phyloP scores from a whole-genome alignment of 1,140 invertebrate genomes.

The Bathynomus jamesi region DNA sequence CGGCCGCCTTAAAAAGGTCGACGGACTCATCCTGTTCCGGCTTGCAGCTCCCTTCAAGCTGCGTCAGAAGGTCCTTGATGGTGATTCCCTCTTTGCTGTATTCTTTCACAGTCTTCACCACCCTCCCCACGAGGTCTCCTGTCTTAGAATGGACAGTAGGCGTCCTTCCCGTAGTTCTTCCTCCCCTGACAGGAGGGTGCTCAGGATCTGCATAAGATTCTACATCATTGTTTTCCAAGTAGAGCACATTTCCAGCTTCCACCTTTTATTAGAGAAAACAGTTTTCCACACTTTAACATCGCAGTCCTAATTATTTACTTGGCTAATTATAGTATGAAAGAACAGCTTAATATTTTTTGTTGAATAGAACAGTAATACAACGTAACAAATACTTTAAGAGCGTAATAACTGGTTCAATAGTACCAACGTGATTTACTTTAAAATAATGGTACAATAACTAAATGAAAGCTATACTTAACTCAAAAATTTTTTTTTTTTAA shows the following conservation, averaged over 20 bases:
- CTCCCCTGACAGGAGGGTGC: slow-evolving; percentile 4
- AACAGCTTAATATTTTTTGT: too few relatives aligned
- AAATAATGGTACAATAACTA: too few relatives aligned
- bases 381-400: too few relatives aligned
- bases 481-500: too few relatives aligned
- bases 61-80: not conserved
- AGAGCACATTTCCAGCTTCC: slow-evolving; percentile 15
- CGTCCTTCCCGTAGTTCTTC: slow-evolving; percentile 2
- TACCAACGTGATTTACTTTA: too few relatives aligned
- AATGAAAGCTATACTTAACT: too few relatives aligned
- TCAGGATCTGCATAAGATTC: slow-evolving; percentile 14
- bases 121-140: slow-evolving; percentile 14
- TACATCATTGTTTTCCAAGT: slow-evolving; percentile 13
- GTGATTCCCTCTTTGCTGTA: not conserved
- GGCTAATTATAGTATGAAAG: too few relatives aligned
- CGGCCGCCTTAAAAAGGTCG: slow-evolving; percentile 17
- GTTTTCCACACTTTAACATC: too few relatives aligned
- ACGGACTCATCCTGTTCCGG: not conserved
- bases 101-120: slow-evolving; percentile 12
- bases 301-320: too few relatives aligned
- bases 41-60: not conserved
- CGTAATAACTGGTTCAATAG: not conserved
- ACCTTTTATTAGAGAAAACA: not conserved
- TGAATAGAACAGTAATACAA: too few relatives aligned
- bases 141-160: slow-evolving; percentile 13